Base-by-base conservation (phyloP, 2,113 vertebrate genomes). In the Indicator maculatus region DNA sequence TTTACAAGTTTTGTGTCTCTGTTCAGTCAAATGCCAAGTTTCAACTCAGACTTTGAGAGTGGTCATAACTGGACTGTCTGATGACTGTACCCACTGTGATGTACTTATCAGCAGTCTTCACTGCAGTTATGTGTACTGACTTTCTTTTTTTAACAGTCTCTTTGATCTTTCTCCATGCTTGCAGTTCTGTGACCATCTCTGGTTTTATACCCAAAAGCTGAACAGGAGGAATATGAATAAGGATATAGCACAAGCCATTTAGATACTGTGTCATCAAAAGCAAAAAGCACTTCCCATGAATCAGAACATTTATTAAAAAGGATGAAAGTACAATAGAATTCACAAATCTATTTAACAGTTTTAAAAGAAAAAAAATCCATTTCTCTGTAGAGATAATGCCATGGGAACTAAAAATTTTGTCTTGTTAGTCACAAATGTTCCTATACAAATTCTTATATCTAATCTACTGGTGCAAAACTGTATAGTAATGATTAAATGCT, bases 361-460 rank as follows among this genome's bases (percentile, higher is more conserved):
- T 89, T 94, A 38, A 80, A 95, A 88, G 59, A 69, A 96, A 80
- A 65, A 80, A 65, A 41, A 13, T 52, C 36, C 33, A 89, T 24
- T 90, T 88, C 61, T 95, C 80, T 93, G 72, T 75, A 61, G 69
- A 50, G 83, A 91, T 89, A 89, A 91, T 94, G 77, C 66, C 77
- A 84, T 90, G 59, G 81, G 83, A 96, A 94, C 88, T 63, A 58
- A 86, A 67, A 85, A 58, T 81, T 96, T 71, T 80, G 65, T 60
- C 70, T 38, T 86, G 59, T 93, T 96, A 96, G 93, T 91, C 91
- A 83, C 81, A 79, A 81, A 72, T 89, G 47, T 93, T 93, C 27
- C 61, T 83, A 28, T 84, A 82, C 86, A 92, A 85, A 83, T 85
- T 93, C 75, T 89, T 84, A 1, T 44, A 50, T 55, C 33, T 81